Conservation (phyloP, 1,140 invertebrate genomes). For the Cherax destructor region DNA sequence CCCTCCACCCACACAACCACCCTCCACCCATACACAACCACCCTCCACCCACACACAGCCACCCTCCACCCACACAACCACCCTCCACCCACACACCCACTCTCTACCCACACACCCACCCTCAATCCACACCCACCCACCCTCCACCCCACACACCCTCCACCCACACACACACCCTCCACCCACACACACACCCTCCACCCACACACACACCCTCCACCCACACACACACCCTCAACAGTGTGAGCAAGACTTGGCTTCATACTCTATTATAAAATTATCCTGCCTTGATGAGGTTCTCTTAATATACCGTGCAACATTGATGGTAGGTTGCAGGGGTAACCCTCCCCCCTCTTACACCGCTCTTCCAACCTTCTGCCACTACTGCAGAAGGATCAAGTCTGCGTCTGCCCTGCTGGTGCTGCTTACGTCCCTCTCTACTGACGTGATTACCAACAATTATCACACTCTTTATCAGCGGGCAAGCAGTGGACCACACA, state of each 20-base stretch:
- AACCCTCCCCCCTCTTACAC: background rate
- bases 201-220: too few species aligned
- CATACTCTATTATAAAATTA: slow-evolving; percentile 35
- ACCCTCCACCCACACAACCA: too few species aligned
- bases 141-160: too few species aligned
- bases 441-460: slow-evolving; percentile 46
- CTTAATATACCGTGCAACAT: slow-evolving; percentile 41
- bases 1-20: too few species aligned
- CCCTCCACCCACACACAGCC: too few species aligned
- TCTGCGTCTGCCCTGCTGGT: background rate
- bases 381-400: background rate
- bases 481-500: slow-evolving; percentile 42
- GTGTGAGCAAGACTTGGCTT: slow-evolving; percentile 15
- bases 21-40: too few species aligned
- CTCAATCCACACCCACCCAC: too few species aligned
- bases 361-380: background rate
- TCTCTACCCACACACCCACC: too few species aligned
- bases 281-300: slow-evolving; percentile 23
- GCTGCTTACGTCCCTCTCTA: background rate
- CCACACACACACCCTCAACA: background rate
- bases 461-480: slow-evolving; percentile 54
- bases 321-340: background rate
- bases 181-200: too few species aligned
- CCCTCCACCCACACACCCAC: too few species aligned
- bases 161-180: too few species aligned